phyloP scores from a whole-genome alignment of 2,113 vertebrate genomes.

The Perccottus glenii region DNA sequence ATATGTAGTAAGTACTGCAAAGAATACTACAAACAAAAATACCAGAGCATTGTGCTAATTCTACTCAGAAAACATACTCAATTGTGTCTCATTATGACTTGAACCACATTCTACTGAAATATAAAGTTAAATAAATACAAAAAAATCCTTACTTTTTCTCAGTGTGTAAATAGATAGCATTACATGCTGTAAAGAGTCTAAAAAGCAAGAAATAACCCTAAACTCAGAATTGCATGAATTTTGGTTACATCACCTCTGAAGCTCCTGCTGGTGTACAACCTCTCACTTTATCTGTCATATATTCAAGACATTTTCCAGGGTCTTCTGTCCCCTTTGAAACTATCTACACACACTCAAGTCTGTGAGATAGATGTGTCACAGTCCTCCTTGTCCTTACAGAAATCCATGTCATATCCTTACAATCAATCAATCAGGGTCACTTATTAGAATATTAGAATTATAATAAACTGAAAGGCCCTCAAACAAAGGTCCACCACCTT shows the following conservation, averaged over 20 bases:
- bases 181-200: no score
- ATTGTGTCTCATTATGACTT: no score
- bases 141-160: no score
- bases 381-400: neutral
- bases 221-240: no score
- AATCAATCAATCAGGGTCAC: constrained; percentile 5
- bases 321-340: constrained; percentile 67
- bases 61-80: neutral
- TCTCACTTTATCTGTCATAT: constrained; percentile 71
- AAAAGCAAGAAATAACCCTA: no score
- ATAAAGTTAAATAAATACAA: no score
- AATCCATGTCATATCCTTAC: neutral
- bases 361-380: neutral
- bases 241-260: neutral
- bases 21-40: neutral
- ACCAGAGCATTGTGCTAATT: neutral
- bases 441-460: no score
- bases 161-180: no score
- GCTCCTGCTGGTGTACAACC: constrained; percentile 33
- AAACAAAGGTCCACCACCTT: neutral
- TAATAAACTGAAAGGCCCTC: no score
- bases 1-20: neutral
- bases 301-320: constrained; percentile 64
- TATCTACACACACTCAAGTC: neutral
- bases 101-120: no score